Percentiles rank a stretch among this genome's conserved stretches.
Conservation (phyloP, 2,888 invertebrate genomes). For the Eurytoma adleriae region DNA sequence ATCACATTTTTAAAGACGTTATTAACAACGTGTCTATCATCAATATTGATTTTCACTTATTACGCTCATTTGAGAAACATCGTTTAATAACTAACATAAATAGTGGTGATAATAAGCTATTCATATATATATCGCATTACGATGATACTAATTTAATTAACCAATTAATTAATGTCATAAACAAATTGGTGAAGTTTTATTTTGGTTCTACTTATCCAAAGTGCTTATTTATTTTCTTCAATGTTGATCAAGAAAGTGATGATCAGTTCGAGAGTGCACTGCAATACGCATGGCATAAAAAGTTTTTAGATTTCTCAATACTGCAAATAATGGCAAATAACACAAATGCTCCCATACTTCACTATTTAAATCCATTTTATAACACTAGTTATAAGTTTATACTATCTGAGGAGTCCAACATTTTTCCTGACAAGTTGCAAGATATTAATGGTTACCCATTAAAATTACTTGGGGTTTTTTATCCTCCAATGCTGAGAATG, state of each 20-base stretch:
- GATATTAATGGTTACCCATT: conserved; percentile 19
- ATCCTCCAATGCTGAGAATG: conserved; percentile 4
- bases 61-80: too few species aligned
- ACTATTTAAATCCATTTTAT: conserved; percentile 23
- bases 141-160: too few species aligned
- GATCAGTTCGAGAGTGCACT: neutral
- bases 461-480: neutral
- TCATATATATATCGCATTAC: too few species aligned
- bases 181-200: neutral
- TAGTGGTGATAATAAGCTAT: too few species aligned
- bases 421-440: conserved; percentile 29
- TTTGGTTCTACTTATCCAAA: neutral
- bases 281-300: conserved; percentile 13
- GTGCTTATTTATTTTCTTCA: conserved; percentile 17
- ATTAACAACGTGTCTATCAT: neutral
- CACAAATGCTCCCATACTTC: neutral
- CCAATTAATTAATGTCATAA: neutral
- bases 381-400: neutral
- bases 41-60: neutral
- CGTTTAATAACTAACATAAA: too few species aligned
- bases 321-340: neutral
- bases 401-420: neutral
- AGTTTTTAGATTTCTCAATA: conserved; percentile 39
- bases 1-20: neutral
- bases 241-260: neutral